Evolutionary conservation across 2,113 vertebrate species (phyloP), one percentile per base, ranked within the genome.

Genomic region (Pycnonotus jocosus): DNA sequence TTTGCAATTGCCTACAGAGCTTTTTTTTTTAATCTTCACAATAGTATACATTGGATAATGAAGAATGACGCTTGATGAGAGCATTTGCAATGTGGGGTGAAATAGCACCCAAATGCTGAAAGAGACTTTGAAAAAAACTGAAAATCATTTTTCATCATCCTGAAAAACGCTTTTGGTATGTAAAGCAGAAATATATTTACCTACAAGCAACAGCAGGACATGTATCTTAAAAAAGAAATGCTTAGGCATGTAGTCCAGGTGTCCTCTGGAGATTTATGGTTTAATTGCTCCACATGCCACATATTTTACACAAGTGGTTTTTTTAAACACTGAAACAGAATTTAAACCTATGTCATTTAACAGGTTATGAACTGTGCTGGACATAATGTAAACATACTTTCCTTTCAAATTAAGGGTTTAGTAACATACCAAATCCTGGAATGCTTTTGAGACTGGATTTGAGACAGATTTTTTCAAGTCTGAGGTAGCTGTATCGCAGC

Each of bases 401-500:
- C 44, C 64, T 79, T 86, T 78, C 38, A 83, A 81, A 81, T 86
- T 64, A 79, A 92, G 31, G 11, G 84, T 73, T 74, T 53, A 85
- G 66, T 56, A 79, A 97, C 98, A 33, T 98, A 99, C 99, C 99
- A 94, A 99, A 99, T 95, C 99, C 99, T 2, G 99, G 99, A 95
- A 99, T 98, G 65, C 98, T 97, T 98, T 99, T 99, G 81, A 99
- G 98, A 79, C 96, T 98, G 62, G 98, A 99, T 97, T 99, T 99
- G 90, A 99, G 99, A 97, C 99, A 99, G 97, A 99, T 98, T 98
- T 99, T 99, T 97, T 99, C 98, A 98, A 99, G 97, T 81, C 99
- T 98, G 94, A 99, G 99, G 98, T 99, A 99, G 98, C 99, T 99
- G 96, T 98, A 99, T 96, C 99, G 98, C 96, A 99, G 98, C 91